These are phyloP conservation scores for Carlito syrichta DNA, from an alignment of 2,113 vertebrate species.

Conservation along the genomic window DNA sequence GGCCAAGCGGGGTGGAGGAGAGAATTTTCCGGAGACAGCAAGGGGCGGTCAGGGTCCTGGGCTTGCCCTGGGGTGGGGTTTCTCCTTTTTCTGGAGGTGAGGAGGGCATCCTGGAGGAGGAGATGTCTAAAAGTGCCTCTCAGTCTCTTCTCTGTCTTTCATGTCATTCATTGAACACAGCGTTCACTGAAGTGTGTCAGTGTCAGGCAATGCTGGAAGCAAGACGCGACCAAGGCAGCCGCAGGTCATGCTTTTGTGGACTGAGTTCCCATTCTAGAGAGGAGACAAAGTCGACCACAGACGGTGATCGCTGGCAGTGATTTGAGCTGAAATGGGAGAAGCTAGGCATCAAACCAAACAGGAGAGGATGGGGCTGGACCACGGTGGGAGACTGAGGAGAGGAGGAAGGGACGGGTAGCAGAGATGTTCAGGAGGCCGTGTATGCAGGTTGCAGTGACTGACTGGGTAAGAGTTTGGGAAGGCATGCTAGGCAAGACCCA, in stretches of 20 bases:
- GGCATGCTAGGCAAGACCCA: not conserved
- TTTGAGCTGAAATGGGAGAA: not conserved
- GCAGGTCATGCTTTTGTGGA: not conserved
- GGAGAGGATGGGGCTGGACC: not conserved
- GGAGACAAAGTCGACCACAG: not conserved
- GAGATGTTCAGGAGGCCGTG: not conserved
- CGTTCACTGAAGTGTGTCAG: not conserved
- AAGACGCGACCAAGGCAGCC: not conserved
- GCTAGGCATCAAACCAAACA: not conserved
- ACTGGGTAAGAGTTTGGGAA: not conserved
- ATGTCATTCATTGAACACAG: not conserved
- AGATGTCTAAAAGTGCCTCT: not conserved
- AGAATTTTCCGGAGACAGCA: not conserved
- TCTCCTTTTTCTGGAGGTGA: not conserved
- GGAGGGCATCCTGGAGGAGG: not conserved
- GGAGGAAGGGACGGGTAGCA: not conserved
- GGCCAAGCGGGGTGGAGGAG: not conserved
- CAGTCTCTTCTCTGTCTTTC: not conserved
- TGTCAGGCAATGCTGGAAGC: not conserved
- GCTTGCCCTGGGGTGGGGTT: not conserved
- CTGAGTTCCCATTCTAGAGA: not conserved
- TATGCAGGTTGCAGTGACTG: not conserved
- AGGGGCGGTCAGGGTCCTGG: not conserved
- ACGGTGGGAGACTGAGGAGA: too few species aligned
- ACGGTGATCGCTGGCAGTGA: not conserved